These are phyloP conservation scores for Cerceris rybyensis DNA, from an alignment of 2,888 invertebrate species.

Conservation along the genomic window DNA sequence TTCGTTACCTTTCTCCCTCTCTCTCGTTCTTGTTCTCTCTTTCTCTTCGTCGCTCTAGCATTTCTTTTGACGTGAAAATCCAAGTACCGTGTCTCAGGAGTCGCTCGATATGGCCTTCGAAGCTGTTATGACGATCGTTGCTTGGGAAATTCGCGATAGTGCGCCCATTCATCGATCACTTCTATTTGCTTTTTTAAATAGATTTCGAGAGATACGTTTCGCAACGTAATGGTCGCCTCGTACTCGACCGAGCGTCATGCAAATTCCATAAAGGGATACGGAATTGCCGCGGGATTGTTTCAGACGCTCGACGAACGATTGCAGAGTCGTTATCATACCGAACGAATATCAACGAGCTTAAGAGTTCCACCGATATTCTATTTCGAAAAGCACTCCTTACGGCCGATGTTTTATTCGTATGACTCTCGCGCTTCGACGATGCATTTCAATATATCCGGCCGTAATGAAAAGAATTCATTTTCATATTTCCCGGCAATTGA, in stretches of 20 bases:
- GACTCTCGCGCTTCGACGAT: not conserved
- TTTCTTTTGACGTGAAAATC: constrained; percentile 64
- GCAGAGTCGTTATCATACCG: constrained; percentile 1
- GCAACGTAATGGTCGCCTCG: constrained; percentile 17
- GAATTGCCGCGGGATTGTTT: constrained; percentile 12
- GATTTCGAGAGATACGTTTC: constrained; percentile 33
- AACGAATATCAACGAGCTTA: constrained; percentile 1
- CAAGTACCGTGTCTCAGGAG: constrained; percentile 56
- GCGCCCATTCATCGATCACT: constrained; percentile 62
- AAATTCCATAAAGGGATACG: constrained; percentile 10
- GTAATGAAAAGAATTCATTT: not conserved
- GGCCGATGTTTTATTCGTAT: not conserved
- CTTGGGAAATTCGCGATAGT: constrained; percentile 65
- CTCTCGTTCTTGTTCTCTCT: not conserved
- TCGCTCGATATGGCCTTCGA: constrained; percentile 63
- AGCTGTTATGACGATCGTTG: constrained; percentile 69
- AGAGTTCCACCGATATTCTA: not conserved
- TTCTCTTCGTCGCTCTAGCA: constrained; percentile 33
- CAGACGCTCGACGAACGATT: constrained; percentile 1
- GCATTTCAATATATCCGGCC: not conserved
- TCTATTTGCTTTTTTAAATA: constrained; percentile 59
- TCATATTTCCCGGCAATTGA: too few species aligned
- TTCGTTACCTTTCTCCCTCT: not conserved
- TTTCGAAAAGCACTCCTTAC: not conserved
- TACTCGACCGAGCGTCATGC: constrained; percentile 2